A percentile compares a stretch with the other conserved stretches of the same genome.
Evolutionary conservation across 2,113 vertebrate species (phyloP).

Genomic region (Camelus dromedarius): DNA sequence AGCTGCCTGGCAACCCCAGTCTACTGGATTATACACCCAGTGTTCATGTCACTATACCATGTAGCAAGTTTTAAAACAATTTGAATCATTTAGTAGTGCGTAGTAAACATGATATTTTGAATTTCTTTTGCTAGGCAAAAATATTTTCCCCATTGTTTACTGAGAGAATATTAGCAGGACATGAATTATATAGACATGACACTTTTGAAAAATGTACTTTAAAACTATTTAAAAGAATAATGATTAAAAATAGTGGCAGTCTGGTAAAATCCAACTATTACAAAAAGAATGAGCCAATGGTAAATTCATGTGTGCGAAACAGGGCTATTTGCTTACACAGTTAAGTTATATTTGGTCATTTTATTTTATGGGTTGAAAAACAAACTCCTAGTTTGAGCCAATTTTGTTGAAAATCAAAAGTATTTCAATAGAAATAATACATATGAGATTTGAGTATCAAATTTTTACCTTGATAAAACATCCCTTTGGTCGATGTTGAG

Average conservation of each 20-base stretch:
- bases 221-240: background rate
- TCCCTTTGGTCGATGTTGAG: background rate
- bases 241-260: background rate
- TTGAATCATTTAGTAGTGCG: background rate
- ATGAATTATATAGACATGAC: background rate
- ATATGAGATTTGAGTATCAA: background rate
- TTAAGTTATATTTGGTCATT: background rate
- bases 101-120: slow-evolving; percentile 4
- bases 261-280: slow-evolving; percentile 19
- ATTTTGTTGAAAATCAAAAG: slow-evolving; percentile 23
- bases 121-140: background rate
- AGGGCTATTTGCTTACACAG: background rate
- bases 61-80: background rate
- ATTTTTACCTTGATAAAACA: background rate
- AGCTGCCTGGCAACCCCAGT: background rate
- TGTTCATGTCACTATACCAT: background rate
- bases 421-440: background rate
- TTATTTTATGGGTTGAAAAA: slow-evolving; percentile 25
- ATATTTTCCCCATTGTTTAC: background rate
- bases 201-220: background rate
- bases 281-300: background rate
- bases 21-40: background rate
- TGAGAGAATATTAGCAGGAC: background rate
- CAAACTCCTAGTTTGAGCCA: background rate
- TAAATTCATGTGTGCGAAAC: background rate